Evolutionary conservation across 1,140 invertebrate genomes (phyloP), one percentile per base, ranked within the genome.

Genomic region (Leptinotarsa lineolata): DNA sequence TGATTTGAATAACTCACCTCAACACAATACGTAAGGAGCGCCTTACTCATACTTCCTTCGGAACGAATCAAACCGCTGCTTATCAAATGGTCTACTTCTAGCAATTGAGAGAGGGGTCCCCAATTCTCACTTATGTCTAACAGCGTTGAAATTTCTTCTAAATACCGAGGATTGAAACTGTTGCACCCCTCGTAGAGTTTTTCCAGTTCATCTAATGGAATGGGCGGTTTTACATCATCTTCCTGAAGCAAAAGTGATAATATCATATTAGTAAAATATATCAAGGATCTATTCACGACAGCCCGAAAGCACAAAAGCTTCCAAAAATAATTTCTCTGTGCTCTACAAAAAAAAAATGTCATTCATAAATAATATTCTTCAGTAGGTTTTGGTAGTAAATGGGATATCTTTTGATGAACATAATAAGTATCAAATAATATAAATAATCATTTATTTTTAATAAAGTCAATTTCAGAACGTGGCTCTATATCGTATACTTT

Each of bases 61-160:
- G 64, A 67, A 1, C 70, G 44, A 45, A 79, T 76, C 2, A 78
- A 54, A 21, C 78, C 74, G 13, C 75, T 73, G 12, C 72, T 44
- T 21, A 82, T 30, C 24, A 83, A 70, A 68, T 81, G 79, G n/a
- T 69, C 74, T 22, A 82, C 61, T 66, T 81, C 79, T 45, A 83
- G 46, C 39, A 81, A 72, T 44, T 78, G 72, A 0, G 79, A 81
- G n/a, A 83, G 72, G 67, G 75, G 58, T 22, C 74, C 18, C 74
- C 78, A 83, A 15, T 75, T 80, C 5, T 75, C 75, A 12, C 79
- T 79, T 45, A 60, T 46, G 74, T 82, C 80, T n/a, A 83, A 71
- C 63, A 80, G 61, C 18, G 58, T 54, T 12, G 78, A 76, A 59
- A 83, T 69, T 61, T 78, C 68, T 13, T 81, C 79, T 20, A 82